A percentile compares a stretch with the other conserved stretches of the same genome.
Conservation (phyloP, 2,888 invertebrate genomes). For the Pristionchus maxplancki region DNA sequence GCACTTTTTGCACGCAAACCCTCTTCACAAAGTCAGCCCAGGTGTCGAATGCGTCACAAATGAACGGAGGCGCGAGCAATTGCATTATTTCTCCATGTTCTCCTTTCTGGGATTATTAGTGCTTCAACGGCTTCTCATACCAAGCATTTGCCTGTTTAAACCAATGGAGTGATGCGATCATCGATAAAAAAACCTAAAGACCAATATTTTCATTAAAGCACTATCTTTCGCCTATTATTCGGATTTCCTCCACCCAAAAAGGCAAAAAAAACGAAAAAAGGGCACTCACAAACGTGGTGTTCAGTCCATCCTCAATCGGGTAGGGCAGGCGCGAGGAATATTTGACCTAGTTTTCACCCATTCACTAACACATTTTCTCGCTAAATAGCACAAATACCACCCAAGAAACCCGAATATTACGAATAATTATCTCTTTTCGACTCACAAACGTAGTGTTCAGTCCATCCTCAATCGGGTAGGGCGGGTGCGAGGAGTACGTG, state of each 20-base stretch:
- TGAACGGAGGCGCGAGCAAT: too few species aligned
- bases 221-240: too few species aligned
- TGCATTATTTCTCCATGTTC: too few species aligned
- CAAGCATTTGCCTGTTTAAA: background rate
- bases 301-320: conserved; percentile 44
- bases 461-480: conserved; percentile 48
- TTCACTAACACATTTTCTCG: too few species aligned
- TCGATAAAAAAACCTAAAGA: too few species aligned
- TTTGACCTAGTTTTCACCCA: background rate
- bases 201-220: too few species aligned
- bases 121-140: background rate
- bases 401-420: conserved; percentile 39
- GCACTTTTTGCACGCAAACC: background rate
- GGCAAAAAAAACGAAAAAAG: background rate
- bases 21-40: background rate
- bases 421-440: background rate
- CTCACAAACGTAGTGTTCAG: conserved; percentile 52
- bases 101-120: too few species aligned
- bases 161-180: background rate
- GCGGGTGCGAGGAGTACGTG: conserved; percentile 34
- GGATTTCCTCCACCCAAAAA: too few species aligned
- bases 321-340: background rate
- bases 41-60: background rate
- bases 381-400: conserved; percentile 49
- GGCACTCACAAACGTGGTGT: conserved; percentile 50